A percentile compares a stretch with the other conserved stretches of the same genome.
phyloP scores from a whole-genome alignment of 2,113 vertebrate genomes.

The Mola mola region DNA sequence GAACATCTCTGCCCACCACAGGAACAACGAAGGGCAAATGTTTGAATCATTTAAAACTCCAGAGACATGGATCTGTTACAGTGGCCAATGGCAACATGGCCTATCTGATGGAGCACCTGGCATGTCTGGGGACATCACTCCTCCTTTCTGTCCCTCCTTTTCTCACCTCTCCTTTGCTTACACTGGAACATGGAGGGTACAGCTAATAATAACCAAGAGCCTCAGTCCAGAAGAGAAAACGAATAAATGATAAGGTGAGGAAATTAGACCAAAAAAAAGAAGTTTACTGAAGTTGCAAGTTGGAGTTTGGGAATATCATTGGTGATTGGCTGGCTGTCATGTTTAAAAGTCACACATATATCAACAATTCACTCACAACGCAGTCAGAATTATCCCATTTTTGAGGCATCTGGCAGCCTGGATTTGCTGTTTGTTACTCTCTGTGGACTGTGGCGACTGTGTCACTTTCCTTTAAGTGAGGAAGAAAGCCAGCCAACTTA shows the following conservation, averaged over 20 bases:
- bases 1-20: conserved; percentile 68
- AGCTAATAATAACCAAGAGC: too few relatives aligned
- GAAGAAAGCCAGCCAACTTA: conserved; percentile 81
- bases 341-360: conserved; percentile 22
- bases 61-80: conserved; percentile 79
- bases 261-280: background rate
- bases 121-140: conserved; percentile 56
- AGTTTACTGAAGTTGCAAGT: background rate
- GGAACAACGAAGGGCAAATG: conserved; percentile 77
- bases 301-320: conserved; percentile 1
- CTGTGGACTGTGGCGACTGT: conserved; percentile 82
- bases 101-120: conserved; percentile 51
- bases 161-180: conserved; percentile 35
- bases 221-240: conserved; percentile 8
- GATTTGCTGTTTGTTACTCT: conserved; percentile 84
- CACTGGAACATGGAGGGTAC: conserved; percentile 29
- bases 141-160: conserved; percentile 35
- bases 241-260: conserved; percentile 1
- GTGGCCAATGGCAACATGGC: conserved; percentile 66
- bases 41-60: conserved; percentile 83
- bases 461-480: conserved; percentile 81
- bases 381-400: conserved; percentile 59
- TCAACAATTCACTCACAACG: conserved; percentile 17
- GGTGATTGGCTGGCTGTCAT: background rate
- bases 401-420: conserved; percentile 71